phyloP scores from a whole-genome alignment of 2,888 invertebrate genomes.

The Diarsia dahlii region DNA sequence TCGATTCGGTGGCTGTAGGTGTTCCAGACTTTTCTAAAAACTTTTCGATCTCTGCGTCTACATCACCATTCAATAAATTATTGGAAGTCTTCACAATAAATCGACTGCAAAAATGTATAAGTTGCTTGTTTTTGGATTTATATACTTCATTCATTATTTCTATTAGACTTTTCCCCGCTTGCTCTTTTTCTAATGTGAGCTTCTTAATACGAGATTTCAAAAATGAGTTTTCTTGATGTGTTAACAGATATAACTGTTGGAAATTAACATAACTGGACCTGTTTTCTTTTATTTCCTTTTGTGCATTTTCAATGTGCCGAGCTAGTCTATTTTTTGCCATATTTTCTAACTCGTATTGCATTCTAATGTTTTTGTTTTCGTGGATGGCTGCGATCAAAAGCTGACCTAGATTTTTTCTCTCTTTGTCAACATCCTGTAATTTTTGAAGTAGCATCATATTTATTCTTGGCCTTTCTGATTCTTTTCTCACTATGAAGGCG shows the following conservation, averaged over 20 bases:
- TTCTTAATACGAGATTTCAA: conserved; percentile 79
- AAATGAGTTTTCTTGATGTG: conserved; percentile 83
- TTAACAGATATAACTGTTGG: conserved; percentile 81
- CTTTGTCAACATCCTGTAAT: conserved; percentile 77
- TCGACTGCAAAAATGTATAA: conserved; percentile 81
- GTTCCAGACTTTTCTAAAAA: conserved; percentile 73
- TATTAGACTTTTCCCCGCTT: conserved; percentile 78
- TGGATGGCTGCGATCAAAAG: conserved; percentile 79
- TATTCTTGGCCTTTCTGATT: conserved; percentile 56
- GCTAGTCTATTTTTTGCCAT: conserved; percentile 80
- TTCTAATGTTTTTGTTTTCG: conserved; percentile 82
- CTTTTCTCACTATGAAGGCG: conserved; percentile 42
- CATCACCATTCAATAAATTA: conserved; percentile 79
- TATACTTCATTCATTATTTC: conserved; percentile 80
- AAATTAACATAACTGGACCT: conserved; percentile 79
- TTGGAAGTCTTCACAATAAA: conserved; percentile 80
- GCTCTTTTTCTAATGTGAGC: conserved; percentile 78
- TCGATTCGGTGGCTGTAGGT: conserved; percentile 31
- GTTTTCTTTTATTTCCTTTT: conserved; percentile 80
- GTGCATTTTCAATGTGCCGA: conserved; percentile 76
- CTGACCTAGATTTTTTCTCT: conserved; percentile 78
- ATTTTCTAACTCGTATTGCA: conserved; percentile 78
- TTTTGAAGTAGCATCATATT: conserved; percentile 77
- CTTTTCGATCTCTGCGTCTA: conserved; percentile 78
- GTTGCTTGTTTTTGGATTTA: conserved; percentile 78